These are phyloP conservation scores for Amyelois transitella DNA, from an alignment of 1,140 invertebrate genomes.

Conservation along the genomic window DNA sequence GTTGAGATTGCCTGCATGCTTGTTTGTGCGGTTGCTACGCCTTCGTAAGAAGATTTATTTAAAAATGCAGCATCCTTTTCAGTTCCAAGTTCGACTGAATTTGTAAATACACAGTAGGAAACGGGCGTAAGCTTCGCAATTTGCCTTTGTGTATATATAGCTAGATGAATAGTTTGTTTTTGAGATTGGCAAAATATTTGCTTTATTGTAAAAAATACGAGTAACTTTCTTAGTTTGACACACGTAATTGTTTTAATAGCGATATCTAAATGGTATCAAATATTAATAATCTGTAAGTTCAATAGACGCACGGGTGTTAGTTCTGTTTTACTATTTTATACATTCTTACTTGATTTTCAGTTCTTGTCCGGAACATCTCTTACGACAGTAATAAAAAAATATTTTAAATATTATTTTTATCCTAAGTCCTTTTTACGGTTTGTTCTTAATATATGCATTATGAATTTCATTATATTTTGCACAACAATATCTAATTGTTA, in stretches of 20 bases:
- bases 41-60: neutral
- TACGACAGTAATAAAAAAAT: slow-evolving; percentile 26
- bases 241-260: neutral
- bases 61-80: neutral
- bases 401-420: neutral
- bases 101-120: slow-evolving; percentile 42
- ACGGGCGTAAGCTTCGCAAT: slow-evolving; percentile 43
- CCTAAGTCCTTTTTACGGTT: slow-evolving; percentile 10
- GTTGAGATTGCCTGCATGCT: slow-evolving; percentile 59
- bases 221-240: neutral
- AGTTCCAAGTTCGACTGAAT: neutral
- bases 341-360: neutral
- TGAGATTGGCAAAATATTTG: slow-evolving; percentile 6
- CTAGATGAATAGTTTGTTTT: slow-evolving; percentile 15
- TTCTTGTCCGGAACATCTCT: slow-evolving; percentile 64
- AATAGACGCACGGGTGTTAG: neutral
- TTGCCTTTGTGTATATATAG: slow-evolving; percentile 51
- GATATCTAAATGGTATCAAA: neutral
- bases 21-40: slow-evolving; percentile 45
- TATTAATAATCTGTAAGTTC: neutral
- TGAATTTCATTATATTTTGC: slow-evolving; percentile 14
- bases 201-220: slow-evolving; percentile 3
- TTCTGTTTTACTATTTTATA: neutral
- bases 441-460: slow-evolving; percentile 10
- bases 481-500: slow-evolving; percentile 38